Percentiles rank a stretch among this genome's conserved stretches.
phyloP scores from a whole-genome alignment of 2,797 vertebrate genomes.

The Pterois miles region DNA sequence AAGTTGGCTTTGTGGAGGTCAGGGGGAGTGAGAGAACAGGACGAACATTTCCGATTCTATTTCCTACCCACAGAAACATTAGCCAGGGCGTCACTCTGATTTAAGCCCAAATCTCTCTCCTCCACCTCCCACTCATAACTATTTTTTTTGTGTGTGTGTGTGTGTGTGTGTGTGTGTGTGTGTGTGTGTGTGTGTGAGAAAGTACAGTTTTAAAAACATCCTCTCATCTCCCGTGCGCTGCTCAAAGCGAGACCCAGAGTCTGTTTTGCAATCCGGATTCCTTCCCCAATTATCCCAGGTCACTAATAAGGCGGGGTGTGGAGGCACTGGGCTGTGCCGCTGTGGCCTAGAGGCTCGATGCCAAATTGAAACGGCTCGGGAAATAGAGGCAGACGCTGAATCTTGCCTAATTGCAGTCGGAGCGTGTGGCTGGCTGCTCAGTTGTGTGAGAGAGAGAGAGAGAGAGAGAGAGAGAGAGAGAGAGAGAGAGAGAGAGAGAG shows the following conservation, averaged over 20 bases:
- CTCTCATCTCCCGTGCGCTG: slow-evolving; percentile 51
- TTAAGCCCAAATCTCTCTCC: slow-evolving; percentile 48
- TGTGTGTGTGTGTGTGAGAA: background rate
- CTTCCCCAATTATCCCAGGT: slow-evolving; percentile 79
- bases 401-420: slow-evolving; percentile 72
- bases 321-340: slow-evolving; percentile 74
- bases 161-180: background rate
- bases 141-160: slow-evolving; percentile 4
- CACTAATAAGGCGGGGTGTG: slow-evolving; percentile 77
- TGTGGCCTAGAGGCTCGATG: slow-evolving; percentile 68
- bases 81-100: slow-evolving; percentile 56
- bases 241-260: slow-evolving; percentile 62
- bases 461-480: slow-evolving; percentile 6
- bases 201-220: slow-evolving; percentile 66
- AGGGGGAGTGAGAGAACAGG: slow-evolving; percentile 18
- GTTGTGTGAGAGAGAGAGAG: slow-evolving; percentile 22
- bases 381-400: slow-evolving; percentile 67
- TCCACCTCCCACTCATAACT: slow-evolving; percentile 15
- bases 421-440: slow-evolving; percentile 51
- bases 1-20: slow-evolving; percentile 65
- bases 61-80: slow-evolving; percentile 66
- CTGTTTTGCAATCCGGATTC: slow-evolving; percentile 53
- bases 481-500: slow-evolving; percentile 45
- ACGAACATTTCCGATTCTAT: slow-evolving; percentile 61
- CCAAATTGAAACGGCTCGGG: slow-evolving; percentile 75